These are phyloP conservation scores for Electrona antarctica DNA, from an alignment of 2,113 vertebrate species.

Conservation along the genomic window DNA sequence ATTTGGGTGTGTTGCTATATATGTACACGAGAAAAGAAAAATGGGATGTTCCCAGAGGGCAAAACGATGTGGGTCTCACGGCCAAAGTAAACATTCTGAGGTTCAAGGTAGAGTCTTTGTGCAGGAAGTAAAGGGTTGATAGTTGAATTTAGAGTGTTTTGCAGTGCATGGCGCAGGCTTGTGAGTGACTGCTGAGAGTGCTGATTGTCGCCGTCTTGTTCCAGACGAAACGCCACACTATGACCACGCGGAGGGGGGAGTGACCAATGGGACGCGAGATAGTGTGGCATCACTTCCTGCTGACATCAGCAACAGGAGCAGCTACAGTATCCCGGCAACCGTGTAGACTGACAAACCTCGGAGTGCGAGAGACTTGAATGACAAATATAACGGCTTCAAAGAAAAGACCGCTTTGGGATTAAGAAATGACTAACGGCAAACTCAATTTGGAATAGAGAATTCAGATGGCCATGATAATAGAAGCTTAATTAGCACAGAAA, in stretches of 20 bases:
- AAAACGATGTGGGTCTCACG: background rate
- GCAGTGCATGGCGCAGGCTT: conserved; percentile 16
- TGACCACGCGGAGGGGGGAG: conserved; percentile 71
- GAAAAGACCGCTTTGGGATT: conserved; percentile 10
- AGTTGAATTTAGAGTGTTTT: background rate
- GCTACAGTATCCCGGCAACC: conserved; percentile 73
- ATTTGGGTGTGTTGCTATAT: conserved; percentile 13
- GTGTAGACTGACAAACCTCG: conserved; percentile 56
- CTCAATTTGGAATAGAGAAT: background rate
- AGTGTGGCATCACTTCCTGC: conserved; percentile 63
- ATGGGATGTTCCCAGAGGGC: background rate
- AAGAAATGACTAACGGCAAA: background rate
- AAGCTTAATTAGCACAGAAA: background rate
- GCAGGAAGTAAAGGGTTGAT: background rate
- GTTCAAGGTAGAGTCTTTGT: conserved; percentile 5
- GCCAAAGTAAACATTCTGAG: background rate
- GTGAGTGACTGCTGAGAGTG: conserved; percentile 53
- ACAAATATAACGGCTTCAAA: background rate
- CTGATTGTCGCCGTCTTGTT: conserved; percentile 74
- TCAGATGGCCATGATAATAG: background rate
- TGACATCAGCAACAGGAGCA: conserved; percentile 72
- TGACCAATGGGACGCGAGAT: conserved; percentile 70
- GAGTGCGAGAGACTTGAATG: conserved; percentile 35
- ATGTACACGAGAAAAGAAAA: conserved; percentile 10
- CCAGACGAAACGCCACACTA: conserved; percentile 71